Conservation (phyloP, 2,797 vertebrate genomes). For the Kryptopterus vitreolus region DNA sequence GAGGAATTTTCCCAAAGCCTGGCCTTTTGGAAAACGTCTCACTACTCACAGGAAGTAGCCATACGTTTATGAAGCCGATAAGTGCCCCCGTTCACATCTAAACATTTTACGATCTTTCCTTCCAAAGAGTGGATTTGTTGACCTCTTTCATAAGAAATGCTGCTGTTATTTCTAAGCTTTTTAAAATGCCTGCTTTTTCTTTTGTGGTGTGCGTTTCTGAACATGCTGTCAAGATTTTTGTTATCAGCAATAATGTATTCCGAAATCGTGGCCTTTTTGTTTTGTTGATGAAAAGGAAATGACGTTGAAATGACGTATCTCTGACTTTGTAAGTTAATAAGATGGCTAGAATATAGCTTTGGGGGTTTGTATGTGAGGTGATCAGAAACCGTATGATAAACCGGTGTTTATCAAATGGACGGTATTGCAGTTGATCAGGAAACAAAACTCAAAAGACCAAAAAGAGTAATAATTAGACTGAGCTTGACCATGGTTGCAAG, state of each 20-base stretch:
- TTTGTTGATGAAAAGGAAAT: neutral
- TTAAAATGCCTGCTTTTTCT: neutral
- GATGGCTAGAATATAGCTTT: conserved; percentile 9
- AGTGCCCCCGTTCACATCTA: conserved; percentile 9
- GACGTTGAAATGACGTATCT: neutral
- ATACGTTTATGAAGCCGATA: neutral
- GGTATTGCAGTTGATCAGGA: neutral
- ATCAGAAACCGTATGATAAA: neutral
- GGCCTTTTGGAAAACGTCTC: neutral
- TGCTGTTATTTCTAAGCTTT: conserved; percentile 1
- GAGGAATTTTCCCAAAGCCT: neutral
- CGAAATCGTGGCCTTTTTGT: conserved; percentile 5
- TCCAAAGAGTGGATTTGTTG: neutral
- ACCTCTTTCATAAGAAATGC: neutral
- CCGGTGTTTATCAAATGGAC: neutral
- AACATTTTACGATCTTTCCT: neutral
- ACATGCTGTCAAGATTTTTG: neutral
- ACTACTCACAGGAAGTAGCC: neutral
- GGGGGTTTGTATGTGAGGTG: neutral
- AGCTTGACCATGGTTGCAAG: no score
- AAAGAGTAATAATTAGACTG: neutral
- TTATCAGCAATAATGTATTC: conserved; percentile 19
- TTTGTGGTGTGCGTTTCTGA: neutral
- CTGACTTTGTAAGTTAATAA: conserved; percentile 1
- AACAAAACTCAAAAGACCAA: neutral